Evolutionary conservation across 2,113 vertebrate species (phyloP).

Genomic region (Raja brachyura): DNA sequence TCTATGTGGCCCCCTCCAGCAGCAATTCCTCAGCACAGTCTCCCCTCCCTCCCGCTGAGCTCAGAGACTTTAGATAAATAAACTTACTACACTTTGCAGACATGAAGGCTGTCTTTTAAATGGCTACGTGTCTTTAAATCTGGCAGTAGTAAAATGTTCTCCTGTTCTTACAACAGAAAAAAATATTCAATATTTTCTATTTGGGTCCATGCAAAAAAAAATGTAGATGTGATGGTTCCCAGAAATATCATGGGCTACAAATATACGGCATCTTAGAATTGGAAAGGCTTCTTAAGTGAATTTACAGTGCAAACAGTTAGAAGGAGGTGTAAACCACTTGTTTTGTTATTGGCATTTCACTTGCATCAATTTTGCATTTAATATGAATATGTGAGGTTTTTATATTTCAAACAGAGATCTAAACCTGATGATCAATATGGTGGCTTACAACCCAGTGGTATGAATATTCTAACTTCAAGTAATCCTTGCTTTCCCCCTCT

Average conservation of each 20-base stretch:
- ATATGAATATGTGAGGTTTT: background rate
- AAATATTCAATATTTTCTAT: background rate
- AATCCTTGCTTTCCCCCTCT: no score
- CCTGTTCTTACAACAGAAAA: background rate
- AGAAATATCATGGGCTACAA: background rate
- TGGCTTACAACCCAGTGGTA: no score
- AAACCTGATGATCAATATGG: background rate
- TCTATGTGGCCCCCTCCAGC: background rate
- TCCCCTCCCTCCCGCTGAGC: background rate
- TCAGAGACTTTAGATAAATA: background rate
- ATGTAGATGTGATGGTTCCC: background rate
- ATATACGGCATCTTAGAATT: background rate
- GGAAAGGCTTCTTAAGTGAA: background rate
- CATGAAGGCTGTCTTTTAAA: background rate
- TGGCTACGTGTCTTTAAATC: background rate
- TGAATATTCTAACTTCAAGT: no score
- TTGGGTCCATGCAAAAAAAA: background rate
- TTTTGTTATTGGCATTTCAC: background rate
- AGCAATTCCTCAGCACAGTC: background rate
- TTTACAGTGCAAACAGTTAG: background rate
- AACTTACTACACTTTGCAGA: background rate
- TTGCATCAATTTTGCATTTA: background rate
- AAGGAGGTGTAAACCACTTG: background rate
- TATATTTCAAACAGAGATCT: background rate
- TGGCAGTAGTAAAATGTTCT: background rate